These are phyloP conservation scores for Oceanodroma leucorhoa DNA, from an alignment of 2,797 vertebrate species.

Conservation along the genomic window DNA sequence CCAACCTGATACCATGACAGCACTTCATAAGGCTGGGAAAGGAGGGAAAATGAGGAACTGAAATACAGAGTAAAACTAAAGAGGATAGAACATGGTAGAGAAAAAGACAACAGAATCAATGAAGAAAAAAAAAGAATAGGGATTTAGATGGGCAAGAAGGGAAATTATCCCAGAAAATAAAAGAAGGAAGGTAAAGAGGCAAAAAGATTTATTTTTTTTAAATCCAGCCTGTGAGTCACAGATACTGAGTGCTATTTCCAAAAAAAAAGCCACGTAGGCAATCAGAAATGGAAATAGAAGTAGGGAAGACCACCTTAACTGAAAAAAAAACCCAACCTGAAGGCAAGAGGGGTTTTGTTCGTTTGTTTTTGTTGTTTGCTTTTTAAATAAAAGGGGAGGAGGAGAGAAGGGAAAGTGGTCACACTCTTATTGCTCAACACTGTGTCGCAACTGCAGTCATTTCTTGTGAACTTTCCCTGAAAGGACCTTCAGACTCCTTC, in stretches of 20 bases:
- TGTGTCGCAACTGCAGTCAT: neutral
- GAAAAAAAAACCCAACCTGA: neutral
- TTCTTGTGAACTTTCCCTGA: neutral
- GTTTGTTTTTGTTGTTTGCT: neutral
- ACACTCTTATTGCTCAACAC: neutral
- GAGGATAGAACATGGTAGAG: neutral
- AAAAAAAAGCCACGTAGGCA: neutral
- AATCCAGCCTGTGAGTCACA: neutral
- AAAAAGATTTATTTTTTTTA: neutral
- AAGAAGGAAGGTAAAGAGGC: neutral
- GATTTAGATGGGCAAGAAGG: neutral
- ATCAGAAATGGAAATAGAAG: neutral
- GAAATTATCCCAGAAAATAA: neutral
- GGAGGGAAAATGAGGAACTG: neutral
- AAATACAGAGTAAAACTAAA: neutral
- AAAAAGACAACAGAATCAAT: neutral
- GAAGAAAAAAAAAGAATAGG: neutral
- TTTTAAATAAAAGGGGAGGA: neutral
- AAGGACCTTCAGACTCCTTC: neutral
- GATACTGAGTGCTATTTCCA: neutral
- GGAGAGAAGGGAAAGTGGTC: neutral
- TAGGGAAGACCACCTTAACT: neutral
- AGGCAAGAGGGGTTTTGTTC: neutral
- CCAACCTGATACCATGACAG: neutral
- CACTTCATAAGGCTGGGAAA: neutral